phyloP scores from a whole-genome alignment of 2,113 vertebrate genomes.

The Prochilodus magdalenae region DNA sequence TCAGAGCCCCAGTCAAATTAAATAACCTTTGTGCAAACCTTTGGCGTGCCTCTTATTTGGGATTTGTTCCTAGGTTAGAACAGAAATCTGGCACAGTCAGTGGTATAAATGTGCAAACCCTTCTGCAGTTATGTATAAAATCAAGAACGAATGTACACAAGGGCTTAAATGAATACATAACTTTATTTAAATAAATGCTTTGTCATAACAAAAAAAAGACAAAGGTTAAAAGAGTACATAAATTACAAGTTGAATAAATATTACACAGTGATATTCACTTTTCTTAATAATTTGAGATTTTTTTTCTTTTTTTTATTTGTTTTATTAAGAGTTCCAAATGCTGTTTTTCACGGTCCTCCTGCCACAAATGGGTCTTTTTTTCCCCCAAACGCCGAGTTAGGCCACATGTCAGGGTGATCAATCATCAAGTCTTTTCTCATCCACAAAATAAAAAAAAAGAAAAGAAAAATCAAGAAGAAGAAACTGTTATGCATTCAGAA shows the following conservation, averaged over 20 bases:
- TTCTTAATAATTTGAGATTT: slow-evolving; percentile 93
- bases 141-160: slow-evolving; percentile 53
- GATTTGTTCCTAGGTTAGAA: too few species aligned
- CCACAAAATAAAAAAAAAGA: slow-evolving; percentile 69
- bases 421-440: slow-evolving; percentile 78
- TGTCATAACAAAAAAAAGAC: slow-evolving; percentile 96
- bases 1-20: too few species aligned
- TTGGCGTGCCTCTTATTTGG: too few species aligned
- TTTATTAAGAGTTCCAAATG: slow-evolving; percentile 89
- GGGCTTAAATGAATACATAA: slow-evolving; percentile 91
- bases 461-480: slow-evolving; percentile 62
- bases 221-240: slow-evolving; percentile 99
- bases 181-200: slow-evolving; percentile 99
- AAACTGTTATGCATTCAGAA: slow-evolving; percentile 68
- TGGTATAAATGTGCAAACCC: too few species aligned
- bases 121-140: too few species aligned
- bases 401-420: slow-evolving; percentile 85
- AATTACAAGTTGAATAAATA: slow-evolving; percentile 99
- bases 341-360: slow-evolving; percentile 86
- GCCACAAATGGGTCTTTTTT: slow-evolving; percentile 69
- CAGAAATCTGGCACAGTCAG: too few species aligned
- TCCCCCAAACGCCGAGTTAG: slow-evolving; percentile 86
- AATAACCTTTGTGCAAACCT: too few species aligned
- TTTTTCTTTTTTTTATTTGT: slow-evolving; percentile 77
- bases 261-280: slow-evolving; percentile 99